Conservation (phyloP, 2,888 invertebrate species). For the Amiota mariae region DNA sequence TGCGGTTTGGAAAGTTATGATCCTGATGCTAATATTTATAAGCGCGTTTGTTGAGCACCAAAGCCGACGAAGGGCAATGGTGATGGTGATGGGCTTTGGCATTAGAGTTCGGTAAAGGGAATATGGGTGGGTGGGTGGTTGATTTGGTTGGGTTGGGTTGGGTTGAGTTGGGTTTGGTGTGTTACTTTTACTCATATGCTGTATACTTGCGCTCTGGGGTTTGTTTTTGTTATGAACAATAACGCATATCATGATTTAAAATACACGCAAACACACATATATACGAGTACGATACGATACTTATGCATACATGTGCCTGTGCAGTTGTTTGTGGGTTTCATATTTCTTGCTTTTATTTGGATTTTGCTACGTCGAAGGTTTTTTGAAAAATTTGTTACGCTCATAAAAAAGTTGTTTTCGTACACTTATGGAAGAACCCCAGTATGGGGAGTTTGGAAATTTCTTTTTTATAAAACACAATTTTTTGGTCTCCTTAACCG, state of each 20-base stretch:
- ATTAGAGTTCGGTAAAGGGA: no score
- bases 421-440: background rate
- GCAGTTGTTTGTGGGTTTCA: background rate
- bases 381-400: constrained; percentile 32
- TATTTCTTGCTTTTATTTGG: constrained; percentile 8
- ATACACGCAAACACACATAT: constrained; percentile 13
- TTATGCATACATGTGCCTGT: background rate
- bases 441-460: background rate
- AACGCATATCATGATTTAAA: constrained; percentile 36
- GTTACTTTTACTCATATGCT: constrained; percentile 1
- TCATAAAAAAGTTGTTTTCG: constrained; percentile 29
- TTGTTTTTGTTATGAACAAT: constrained; percentile 33
- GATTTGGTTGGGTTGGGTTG: constrained; percentile 7
- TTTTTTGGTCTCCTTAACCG: background rate
- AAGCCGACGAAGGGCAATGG: constrained; percentile 5
- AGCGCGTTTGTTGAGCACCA: constrained; percentile 7
- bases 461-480: background rate
- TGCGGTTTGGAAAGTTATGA: constrained; percentile 66
- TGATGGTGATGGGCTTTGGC: background rate
- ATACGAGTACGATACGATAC: background rate
- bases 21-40: constrained; percentile 55
- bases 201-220: constrained; percentile 15
- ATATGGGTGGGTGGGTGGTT: background rate
- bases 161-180: background rate
- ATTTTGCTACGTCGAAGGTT: constrained; percentile 20